Conservation (phyloP, 2,113 vertebrate species). For the Gorsachius goisagi region DNA sequence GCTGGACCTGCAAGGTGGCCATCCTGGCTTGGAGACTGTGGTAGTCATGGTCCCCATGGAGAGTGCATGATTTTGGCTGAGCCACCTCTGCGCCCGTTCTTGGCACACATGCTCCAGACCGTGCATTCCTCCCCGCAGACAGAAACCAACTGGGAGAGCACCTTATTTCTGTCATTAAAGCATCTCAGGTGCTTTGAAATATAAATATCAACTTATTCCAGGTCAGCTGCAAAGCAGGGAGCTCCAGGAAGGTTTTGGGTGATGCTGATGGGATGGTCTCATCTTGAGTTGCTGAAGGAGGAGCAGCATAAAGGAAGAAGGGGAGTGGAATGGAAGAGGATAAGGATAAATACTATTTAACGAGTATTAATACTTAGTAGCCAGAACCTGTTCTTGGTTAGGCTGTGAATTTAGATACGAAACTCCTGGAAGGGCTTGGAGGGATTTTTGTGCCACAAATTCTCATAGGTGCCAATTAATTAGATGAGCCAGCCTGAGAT, state of each 20-base stretch:
- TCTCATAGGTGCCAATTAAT: neutral
- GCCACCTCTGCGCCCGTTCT: rapidly evolving
- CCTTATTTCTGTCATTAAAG: neutral
- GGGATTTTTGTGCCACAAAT: neutral
- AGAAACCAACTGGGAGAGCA: neutral
- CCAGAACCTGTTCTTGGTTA: neutral
- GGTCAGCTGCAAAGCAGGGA: neutral
- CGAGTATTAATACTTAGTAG: neutral
- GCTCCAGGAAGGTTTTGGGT: neutral
- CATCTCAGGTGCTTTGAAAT: neutral
- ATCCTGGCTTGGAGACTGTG: neutral
- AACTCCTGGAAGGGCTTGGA: neutral
- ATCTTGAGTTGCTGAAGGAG: neutral
- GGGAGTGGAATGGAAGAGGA: neutral
- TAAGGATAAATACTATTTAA: neutral
- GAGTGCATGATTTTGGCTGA: rapidly evolving
- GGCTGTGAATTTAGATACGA: neutral
- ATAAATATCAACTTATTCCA: neutral
- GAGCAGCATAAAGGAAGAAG: neutral
- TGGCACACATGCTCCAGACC: neutral
- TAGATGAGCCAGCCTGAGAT: neutral
- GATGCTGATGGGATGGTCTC: neutral
- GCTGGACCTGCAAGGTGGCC: neutral
- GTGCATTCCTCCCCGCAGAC: neutral
- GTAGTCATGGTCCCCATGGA: neutral